Base-by-base conservation (phyloP, 2,113 vertebrate genomes). In the Hepsetus odoe region DNA sequence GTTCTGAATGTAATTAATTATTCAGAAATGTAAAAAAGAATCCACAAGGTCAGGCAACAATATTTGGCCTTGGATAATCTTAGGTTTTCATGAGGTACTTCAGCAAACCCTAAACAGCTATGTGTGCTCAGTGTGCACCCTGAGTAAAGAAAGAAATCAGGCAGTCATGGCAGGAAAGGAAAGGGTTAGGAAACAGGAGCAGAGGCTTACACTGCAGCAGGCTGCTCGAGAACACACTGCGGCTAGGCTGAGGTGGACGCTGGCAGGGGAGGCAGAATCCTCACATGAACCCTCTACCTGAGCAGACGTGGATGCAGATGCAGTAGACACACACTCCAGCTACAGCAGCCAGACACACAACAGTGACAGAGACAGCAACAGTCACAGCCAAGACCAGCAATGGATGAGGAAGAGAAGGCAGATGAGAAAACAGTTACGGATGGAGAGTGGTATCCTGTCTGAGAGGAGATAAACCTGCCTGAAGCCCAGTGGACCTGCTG, bases 191-290 rank as follows among this genome's bases (percentile, higher is more conserved):
- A 44, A 67, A 77, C 42, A 46, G 65, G 83, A 91, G 89, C 83
- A 61, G 78, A 91, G 86, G 90, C 93, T 98, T 96, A 96, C 93
- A 66, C 93, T 95, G 93, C 91, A 94, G 91, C 95, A 97, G 0
- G 92, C 90, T 83, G 94, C 94, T 20, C 91, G 91, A 89, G 92
- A 90, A 53, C 94, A 96, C 90, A 95, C 38, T 79, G 92, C 92
- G 79, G 90, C 91, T 91, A 94, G 94, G 87, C 90, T 90, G 87
- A 87, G 87, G 80, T 86, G 85, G 85, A 83, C 84, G 85, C 88
- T 81, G 6, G 85, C 51, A 81, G 86, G 80, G 64, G 87, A 86
- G 53, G 88, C 83, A 78, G 86, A 83, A 78, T 93, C 90, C 89
- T 87, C 90, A 76, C 73, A 18, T 88, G 91, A 89, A 90, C 88